Evolutionary conservation across 64 coral and sea anemone species (phyloP).

Genomic region (Stichodactyla mertensii): DNA sequence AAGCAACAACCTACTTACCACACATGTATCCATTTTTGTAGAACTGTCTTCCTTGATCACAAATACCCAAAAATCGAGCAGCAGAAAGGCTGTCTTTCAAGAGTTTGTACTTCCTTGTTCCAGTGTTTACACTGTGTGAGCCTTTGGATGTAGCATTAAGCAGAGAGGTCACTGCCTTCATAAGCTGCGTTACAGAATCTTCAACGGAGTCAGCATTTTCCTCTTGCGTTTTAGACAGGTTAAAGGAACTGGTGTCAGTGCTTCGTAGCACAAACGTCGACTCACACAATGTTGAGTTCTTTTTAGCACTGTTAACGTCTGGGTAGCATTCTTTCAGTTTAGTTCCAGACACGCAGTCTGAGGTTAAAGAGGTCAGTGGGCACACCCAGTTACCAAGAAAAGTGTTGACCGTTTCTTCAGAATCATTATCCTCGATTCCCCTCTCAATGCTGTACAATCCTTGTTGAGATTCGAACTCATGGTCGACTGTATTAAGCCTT

Average conservation of each 20-base stretch:
- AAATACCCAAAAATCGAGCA: slow-evolving; percentile 10
- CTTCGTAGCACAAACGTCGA: slow-evolving; percentile 12
- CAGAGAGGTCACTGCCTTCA: background rate
- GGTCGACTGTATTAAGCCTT: background rate
- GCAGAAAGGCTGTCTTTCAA: background rate
- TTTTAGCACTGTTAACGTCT: slow-evolving; percentile 6
- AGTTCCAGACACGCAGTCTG: slow-evolving; percentile 25
- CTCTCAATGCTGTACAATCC: background rate
- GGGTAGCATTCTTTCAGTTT: background rate
- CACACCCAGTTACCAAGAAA: slow-evolving; percentile 2
- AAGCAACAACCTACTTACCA: slow-evolving; percentile 19
- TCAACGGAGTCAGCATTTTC: slow-evolving; percentile 19
- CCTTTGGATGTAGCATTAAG: slow-evolving; percentile 1
- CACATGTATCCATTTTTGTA: slow-evolving; percentile 26
- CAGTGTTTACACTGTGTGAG: slow-evolving; percentile 8
- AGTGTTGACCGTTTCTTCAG: slow-evolving; percentile 8
- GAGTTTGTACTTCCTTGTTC: background rate
- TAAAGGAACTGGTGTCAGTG: slow-evolving; percentile 9
- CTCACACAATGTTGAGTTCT: background rate
- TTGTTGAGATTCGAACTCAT: background rate
- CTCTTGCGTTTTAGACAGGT: slow-evolving; percentile 12
- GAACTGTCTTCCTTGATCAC: background rate
- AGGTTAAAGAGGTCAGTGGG: slow-evolving; percentile 25
- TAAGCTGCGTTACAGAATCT: slow-evolving; percentile 28
- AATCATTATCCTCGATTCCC: background rate